Evolutionary conservation across 2,797 vertebrate species (phyloP).

Genomic region (Linurgus olivaceus): DNA sequence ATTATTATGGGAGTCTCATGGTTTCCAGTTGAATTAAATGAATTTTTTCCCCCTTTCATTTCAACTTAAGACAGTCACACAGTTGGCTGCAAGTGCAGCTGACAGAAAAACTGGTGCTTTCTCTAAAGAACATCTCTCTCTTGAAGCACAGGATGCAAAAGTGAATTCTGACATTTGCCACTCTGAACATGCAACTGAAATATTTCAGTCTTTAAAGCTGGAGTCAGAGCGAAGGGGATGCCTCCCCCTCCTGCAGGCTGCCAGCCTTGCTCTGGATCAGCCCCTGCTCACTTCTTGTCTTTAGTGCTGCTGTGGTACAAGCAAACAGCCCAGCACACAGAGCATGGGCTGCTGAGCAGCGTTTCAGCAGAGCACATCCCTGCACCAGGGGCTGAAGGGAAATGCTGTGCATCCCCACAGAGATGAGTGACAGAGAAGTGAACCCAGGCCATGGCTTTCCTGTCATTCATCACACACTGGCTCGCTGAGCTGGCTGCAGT

Average conservation of each 20-base stretch:
- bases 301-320: background rate
- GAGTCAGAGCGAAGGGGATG: background rate
- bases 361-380: background rate
- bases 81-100: background rate
- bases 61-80: background rate
- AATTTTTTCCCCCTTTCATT: background rate
- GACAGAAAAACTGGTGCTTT: background rate
- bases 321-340: background rate
- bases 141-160: background rate
- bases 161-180: background rate
- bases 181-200: background rate
- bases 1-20: background rate
- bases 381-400: background rate
- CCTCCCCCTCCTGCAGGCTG: background rate
- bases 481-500: constrained; percentile 47
- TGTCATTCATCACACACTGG: constrained; percentile 27
- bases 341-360: background rate
- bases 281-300: background rate
- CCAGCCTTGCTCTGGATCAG: background rate
- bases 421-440: constrained; percentile 16
- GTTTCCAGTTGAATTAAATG: background rate
- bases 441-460: constrained; percentile 38
- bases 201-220: background rate
- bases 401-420: background rate
- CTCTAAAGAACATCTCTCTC: background rate